Percentiles rank a stretch among this genome's conserved stretches.
Conservation (phyloP, 2,113 vertebrate species). For the Piliocolobus tephrosceles region DNA sequence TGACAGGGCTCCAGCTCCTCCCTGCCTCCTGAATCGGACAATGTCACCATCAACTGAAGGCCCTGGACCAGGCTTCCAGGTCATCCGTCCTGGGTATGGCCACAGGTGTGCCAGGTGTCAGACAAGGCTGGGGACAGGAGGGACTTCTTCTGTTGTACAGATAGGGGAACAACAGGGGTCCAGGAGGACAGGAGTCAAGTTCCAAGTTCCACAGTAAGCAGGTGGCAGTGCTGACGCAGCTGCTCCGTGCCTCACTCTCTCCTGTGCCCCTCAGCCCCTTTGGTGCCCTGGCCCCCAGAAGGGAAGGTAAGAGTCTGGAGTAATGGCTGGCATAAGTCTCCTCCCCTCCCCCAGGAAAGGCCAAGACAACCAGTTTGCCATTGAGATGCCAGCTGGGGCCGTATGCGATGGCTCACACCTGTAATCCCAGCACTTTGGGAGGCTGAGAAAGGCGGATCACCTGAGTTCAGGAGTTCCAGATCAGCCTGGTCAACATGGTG, state of each 20-base stretch:
- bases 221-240: not conserved
- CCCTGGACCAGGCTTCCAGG: not conserved
- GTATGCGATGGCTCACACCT: too few relatives aligned
- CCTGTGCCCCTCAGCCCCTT: too few relatives aligned
- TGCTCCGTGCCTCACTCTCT: too few relatives aligned
- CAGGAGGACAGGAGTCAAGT: not conserved
- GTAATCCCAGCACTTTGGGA: too few relatives aligned
- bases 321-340: not conserved
- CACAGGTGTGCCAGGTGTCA: not conserved
- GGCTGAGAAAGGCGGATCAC: too few relatives aligned
- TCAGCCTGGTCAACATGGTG: too few relatives aligned
- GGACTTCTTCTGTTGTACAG: not conserved
- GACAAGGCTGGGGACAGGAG: not conserved
- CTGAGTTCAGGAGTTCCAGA: too few relatives aligned
- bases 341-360: not conserved
- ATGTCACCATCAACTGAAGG: not conserved
- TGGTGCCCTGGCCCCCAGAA: not conserved
- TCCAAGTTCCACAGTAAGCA: not conserved
- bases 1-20: not conserved
- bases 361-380: not conserved
- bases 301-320: not conserved
- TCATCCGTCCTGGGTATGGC: not conserved
- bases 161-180: rapidly evolving
- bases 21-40: not conserved
- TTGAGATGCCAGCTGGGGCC: not conserved